Evolutionary conservation across 2,797 vertebrate genomes (phyloP), one percentile per base, ranked within the genome.

Genomic region (Sylvilagus floridanus): DNA sequence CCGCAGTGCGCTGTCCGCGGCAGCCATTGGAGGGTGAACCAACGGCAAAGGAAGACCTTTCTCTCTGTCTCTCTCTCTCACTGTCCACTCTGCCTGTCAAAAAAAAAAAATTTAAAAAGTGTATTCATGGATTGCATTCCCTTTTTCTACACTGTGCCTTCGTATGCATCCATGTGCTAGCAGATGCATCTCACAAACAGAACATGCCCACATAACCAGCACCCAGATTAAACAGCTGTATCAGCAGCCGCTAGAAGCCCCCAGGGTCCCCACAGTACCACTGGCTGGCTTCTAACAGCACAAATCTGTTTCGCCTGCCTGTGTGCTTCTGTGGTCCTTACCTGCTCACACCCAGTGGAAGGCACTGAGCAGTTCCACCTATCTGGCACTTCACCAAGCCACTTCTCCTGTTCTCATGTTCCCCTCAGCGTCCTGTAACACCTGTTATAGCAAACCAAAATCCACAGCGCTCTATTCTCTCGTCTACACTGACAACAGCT

Each of bases 241-340:
- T 9, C 5, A n/a, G 19, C 47, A n/a, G 69, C 19, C 1, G 9
- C 69, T 10, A 82, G 65, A 72, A 4, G 9, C 4, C 8, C 21
- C 5, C 4, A 0, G 7, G 0, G 7, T 2, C 50, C 65, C 24
- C 13, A 21, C 24, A n/a, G 77, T 1, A 37, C 37, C 32, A 17
- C 77, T 1, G 4, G 66, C 81, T 50, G 42, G 17, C 16, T 9
- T 17, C 86, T 63, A 5, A 57, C 3, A 8, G 69, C 22, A 6
- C 3, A 4, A 65, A 4, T 28, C 68, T 1, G 69, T 2, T 62
- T 72, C 30, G 17, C 68, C 37, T 19, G 30, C 24, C 6, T 28
- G 30, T 26, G 9, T 9, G n/a, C 63, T 10, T 30, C 85, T 68
- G 54, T n/a, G 5, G 32, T 35, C 42, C 42, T 57, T 54, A 13